Evolutionary conservation across 2,113 vertebrate genomes (phyloP).

Genomic region (Triplophysa siluroides): DNA sequence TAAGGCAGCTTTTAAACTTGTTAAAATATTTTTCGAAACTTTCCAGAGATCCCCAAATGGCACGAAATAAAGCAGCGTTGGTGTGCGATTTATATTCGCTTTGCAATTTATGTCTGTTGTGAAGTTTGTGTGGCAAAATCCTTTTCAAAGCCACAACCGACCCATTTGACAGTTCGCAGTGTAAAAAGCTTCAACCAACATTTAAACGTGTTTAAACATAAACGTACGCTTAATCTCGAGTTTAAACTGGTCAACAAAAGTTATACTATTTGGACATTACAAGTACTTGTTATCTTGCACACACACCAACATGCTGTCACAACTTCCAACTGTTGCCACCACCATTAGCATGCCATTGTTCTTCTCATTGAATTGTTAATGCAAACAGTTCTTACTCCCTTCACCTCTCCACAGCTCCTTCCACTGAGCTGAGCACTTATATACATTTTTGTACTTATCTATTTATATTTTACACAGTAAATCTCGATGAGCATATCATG

Average conservation of each 20-base stretch:
- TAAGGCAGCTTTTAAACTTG: background rate
- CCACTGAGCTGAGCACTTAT: background rate
- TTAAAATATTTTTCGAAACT: background rate
- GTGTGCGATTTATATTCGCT: background rate
- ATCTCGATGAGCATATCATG: background rate
- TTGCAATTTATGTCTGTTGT: background rate
- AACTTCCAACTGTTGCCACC: constrained; percentile 5
- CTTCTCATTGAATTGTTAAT: constrained; percentile 19
- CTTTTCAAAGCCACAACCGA: background rate
- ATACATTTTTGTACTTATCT: background rate
- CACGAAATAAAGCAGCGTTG: background rate
- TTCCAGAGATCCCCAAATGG: background rate
- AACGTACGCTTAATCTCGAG: background rate
- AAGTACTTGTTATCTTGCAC: background rate
- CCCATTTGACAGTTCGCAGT: no score
- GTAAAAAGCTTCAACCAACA: no score
- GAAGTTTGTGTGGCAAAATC: background rate
- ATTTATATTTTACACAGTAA: background rate
- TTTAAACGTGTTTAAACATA: no score
- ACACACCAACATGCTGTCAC: background rate
- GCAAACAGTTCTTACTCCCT: background rate
- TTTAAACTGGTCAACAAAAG: background rate
- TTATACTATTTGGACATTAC: background rate
- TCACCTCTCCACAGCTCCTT: background rate
- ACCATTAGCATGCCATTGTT: constrained; percentile 24